Base-by-base conservation (phyloP, 2,888 invertebrate genomes). In the Agriotes lineatus region DNA sequence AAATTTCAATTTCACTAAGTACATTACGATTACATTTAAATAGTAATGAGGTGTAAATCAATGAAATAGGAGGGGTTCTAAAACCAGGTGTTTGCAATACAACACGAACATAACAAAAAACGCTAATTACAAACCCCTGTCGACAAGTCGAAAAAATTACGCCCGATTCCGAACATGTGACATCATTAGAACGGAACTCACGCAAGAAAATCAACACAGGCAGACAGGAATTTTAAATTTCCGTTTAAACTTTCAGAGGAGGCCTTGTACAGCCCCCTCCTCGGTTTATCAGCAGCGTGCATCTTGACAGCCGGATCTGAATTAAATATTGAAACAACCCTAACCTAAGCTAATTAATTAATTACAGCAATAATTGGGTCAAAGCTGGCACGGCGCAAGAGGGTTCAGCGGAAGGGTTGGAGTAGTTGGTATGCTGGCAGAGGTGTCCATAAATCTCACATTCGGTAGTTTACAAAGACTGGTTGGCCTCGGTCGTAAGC, bases 391-490 rank as follows among this genome's bases (percentile, higher is more conserved):
- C 25, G 33, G 48, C 61, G 58, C 54, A 57, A 44, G 61, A 30
- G 30, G 67, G 33, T 48, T 22, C 18, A 62, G 20, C 35, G 59
- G 65, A 74, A 73, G 74, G 75, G 73, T 70, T 72, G 67, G 63
- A 73, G 57, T 64, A 58, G 52, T 77, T 74, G 74, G 75, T 76
- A 78, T 76, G 72, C 76, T 62, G 59, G 67, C 63, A 67, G 63
- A 73, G 75, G 67, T 71, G 72, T 65, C 58, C 76, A 74, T 78
- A 78, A 78, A 78, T 78, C 74, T 76, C 72, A 67, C 71, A 73
- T 77, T 77, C 75, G 76, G 75, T 76, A 74, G 75, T 76, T 76
- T 72, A 70, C 75, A 76, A 77, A 76, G 78, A 77, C 76, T 57
- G 66, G 77, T 76, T 74, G 77, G 72, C 68, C 67, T 68, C 68